Evolutionary conservation across 2,113 vertebrate species (phyloP).

Genomic region (Aldabrachelys gigantea): DNA sequence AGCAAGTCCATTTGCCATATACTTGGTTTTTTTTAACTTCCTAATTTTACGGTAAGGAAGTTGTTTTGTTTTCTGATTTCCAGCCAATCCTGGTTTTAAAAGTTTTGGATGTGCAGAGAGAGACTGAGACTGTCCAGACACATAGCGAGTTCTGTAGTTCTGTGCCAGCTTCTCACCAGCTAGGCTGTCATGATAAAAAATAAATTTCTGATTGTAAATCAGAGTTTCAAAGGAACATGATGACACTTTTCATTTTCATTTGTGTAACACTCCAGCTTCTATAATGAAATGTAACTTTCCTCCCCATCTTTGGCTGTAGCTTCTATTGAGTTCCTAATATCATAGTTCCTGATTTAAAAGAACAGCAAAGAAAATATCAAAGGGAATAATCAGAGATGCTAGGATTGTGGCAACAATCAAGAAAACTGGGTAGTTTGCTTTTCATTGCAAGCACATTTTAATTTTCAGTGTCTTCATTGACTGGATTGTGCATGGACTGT

Average conservation of each 20-base stretch:
- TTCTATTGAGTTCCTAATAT: neutral
- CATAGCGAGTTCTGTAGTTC: neutral
- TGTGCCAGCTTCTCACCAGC: constrained; percentile 13
- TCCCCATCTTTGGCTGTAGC: neutral
- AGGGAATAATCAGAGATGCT: neutral
- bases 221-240: neutral
- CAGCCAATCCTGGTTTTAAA: neutral
- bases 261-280: neutral
- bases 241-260: neutral
- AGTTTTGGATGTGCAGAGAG: neutral
- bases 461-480: neutral
- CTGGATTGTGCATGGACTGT: neutral
- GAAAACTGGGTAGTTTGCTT: neutral
- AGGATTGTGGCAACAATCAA: neutral
- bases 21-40: neutral
- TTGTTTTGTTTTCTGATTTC: neutral
- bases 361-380: neutral
- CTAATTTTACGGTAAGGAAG: neutral
- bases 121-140: neutral
- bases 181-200: constrained; percentile 11
- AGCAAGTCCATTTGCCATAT: neutral
- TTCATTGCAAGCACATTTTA: neutral
- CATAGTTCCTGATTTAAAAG: neutral
- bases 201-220: neutral
- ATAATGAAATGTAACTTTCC: neutral